Evolutionary conservation across 2,113 vertebrate species (phyloP).

Genomic region (zebrafish (Danio rerio)): GRCz12tu NC_133180.1:44782001-44782500

Average conservation of each 20-base stretch:
- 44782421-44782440: slow-evolving; percentile 77
- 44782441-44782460: slow-evolving; percentile 81
- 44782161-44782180: slow-evolving; percentile 50
- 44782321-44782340: slow-evolving; percentile 53
- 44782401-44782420: slow-evolving; percentile 85
- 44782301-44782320: slow-evolving; percentile 55
- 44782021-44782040: slow-evolving; percentile 37
- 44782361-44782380: slow-evolving; percentile 84
- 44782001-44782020: slow-evolving; percentile 43
- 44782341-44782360: slow-evolving; percentile 65
- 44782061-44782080: slow-evolving; percentile 21
- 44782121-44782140: slow-evolving; percentile 35
- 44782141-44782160: slow-evolving; percentile 23
- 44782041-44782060: slow-evolving; percentile 41
- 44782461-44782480: slow-evolving; percentile 71
- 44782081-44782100: slow-evolving; percentile 34
- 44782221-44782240: slow-evolving; percentile 50
- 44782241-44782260: slow-evolving; percentile 21
- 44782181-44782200: slow-evolving; percentile 21
- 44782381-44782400: slow-evolving; percentile 89
- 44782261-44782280: slow-evolving; percentile 38
- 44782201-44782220: slow-evolving; percentile 27
- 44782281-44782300: slow-evolving; percentile 56
- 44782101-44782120: slow-evolving; percentile 34
- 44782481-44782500: slow-evolving; percentile 70